Evolutionary conservation across 2,113 vertebrate genomes (phyloP), one percentile per base, ranked within the genome.

Genomic region (Ariopsis seemanni): DNA sequence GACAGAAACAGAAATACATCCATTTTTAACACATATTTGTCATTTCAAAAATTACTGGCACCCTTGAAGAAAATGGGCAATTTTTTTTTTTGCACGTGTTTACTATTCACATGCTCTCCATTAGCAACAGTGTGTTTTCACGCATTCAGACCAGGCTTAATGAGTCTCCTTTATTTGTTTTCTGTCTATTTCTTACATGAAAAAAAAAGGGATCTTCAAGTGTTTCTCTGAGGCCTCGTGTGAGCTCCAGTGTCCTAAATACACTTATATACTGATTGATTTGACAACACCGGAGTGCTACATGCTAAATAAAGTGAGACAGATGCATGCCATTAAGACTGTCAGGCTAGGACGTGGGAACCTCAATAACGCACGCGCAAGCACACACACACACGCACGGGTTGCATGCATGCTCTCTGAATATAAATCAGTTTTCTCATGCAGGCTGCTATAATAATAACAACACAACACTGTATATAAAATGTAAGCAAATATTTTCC

Each of bases 261-360:
- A 87, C 25, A 84, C 83, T 65, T 75, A 22, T n/a, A 30, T 86
- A 89, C 63, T 88, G 90, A 89, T 88, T 80, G 75, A 86, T 81
- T 53, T 67, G 63, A 83, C 77, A 62, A 42, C 27, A 72, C 84
- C 74, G 88, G 86, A 84, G 90, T 25, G 27, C 25, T 83, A 83
- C 50, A 91, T 89, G 85, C 91, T 92, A 91, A 92, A 94, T 91
- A 90, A 90, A 90, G 89, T 90, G 87, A 93, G 92, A 94, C 90
- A 89, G 92, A 94, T 93, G 90, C 91, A 82, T 90, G 89, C 89
- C 92, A 89, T 93, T 92, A 91, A 85, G 69, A 53, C 55, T 91
- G 86, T 72, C 88, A 86, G 65, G 42, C 48, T 15, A 63, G 74
- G 82, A 86, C 81, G 65, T 42, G 62, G 55, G 79, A 81, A 81